These are phyloP conservation scores for Scophthalmus maximus DNA, from an alignment of 2,113 vertebrate species.

Conservation along the genomic window DNA sequence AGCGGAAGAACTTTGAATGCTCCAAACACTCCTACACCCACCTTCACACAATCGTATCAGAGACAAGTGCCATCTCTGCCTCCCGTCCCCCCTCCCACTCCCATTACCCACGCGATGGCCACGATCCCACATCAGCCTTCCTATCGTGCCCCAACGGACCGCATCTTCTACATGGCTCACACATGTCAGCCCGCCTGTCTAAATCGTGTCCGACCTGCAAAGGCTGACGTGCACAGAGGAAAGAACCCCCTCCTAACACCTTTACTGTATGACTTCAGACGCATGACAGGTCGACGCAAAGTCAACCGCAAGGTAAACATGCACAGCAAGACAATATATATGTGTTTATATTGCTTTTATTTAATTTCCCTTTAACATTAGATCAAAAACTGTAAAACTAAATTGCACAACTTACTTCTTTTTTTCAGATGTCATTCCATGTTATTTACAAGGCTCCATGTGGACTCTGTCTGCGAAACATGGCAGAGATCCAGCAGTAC, in stretches of 20 bases:
- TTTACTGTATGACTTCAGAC: conserved; percentile 93
- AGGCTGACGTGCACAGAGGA: conserved; percentile 85
- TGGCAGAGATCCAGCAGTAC: conserved; percentile 96
- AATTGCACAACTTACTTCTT: not conserved
- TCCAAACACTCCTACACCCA: not conserved
- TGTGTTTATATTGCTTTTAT: no score
- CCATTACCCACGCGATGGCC: conserved; percentile 73
- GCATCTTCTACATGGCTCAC: conserved; percentile 93
- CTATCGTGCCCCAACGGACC: conserved; percentile 92
- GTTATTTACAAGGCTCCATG: conserved; percentile 97
- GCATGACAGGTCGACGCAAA: conserved; percentile 93
- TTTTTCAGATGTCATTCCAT: conserved; percentile 91
- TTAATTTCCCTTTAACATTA: no score
- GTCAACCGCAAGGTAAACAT: conserved; percentile 90
- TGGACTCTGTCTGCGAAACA: conserved; percentile 92
- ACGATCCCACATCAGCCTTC: conserved; percentile 87
- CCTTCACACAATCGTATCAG: conserved; percentile 35
- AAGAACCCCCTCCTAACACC: conserved; percentile 94
- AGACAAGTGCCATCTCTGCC: conserved; percentile 23
- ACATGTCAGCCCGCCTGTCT: conserved; percentile 89
- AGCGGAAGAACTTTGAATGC: conserved; percentile 29
- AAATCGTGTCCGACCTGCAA: conserved; percentile 84
- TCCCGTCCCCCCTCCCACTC: conserved; percentile 19
- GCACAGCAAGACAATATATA: not conserved
- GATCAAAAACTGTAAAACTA: not conserved